A percentile compares a stretch with the other conserved stretches of the same genome.
phyloP scores from a whole-genome alignment of 2,888 invertebrate genomes.

The Eristalis tenax region DNA sequence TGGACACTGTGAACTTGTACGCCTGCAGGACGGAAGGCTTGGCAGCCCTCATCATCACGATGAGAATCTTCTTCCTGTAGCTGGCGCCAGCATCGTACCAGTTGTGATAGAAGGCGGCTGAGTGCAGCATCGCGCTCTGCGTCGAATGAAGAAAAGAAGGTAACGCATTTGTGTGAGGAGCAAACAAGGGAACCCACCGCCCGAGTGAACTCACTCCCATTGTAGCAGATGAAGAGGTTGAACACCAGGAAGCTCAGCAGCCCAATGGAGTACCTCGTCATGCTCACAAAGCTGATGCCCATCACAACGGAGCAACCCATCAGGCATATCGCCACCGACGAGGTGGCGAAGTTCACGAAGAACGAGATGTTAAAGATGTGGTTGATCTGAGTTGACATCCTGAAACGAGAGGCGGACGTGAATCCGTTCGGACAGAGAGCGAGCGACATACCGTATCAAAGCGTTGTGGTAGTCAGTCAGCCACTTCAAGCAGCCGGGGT shows the following conservation, averaged over 20 bases:
- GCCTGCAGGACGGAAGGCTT: constrained; percentile 74
- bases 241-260: constrained; percentile 75
- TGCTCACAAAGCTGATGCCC: constrained; percentile 72
- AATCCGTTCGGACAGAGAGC: not conserved
- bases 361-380: constrained; percentile 76
- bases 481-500: constrained; percentile 73
- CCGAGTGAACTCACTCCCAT: constrained; percentile 75
- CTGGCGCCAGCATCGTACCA: constrained; percentile 77
- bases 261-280: constrained; percentile 75
- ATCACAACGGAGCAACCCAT: constrained; percentile 76
- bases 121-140: constrained; percentile 75
- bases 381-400: constrained; percentile 74
- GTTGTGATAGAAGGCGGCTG: constrained; percentile 77
- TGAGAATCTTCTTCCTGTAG: constrained; percentile 76
- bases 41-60: constrained; percentile 76
- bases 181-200: constrained; percentile 72
- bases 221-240: constrained; percentile 75
- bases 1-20: constrained; percentile 76
- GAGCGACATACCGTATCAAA: constrained; percentile 71
- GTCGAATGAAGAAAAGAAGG: not conserved
- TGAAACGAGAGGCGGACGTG: constrained; percentile 17
- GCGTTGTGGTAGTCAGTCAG: constrained; percentile 75
- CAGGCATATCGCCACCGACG: constrained; percentile 77
- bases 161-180: too few relatives aligned
- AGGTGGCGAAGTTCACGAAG: constrained; percentile 75